These are phyloP conservation scores for Paramuricea clavata DNA, from an alignment of 92 coral and sea anemone genomes.

Conservation along the genomic window DNA sequence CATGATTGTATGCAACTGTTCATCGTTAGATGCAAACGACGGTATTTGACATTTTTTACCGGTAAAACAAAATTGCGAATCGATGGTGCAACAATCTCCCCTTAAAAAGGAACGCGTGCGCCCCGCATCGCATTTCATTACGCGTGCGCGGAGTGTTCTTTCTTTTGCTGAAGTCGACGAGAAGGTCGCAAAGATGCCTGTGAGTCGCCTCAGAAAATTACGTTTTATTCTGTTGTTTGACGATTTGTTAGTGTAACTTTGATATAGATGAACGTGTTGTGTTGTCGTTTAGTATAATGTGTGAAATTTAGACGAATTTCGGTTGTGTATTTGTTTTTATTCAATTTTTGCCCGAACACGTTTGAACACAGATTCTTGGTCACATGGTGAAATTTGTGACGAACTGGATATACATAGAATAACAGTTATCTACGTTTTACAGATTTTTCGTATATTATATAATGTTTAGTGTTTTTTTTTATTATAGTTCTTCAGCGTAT, in stretches of 20 bases:
- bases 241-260: background rate
- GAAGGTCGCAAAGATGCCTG: conserved; percentile 93
- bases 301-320: conserved; percentile 12
- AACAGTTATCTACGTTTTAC: background rate
- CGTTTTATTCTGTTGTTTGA: background rate
- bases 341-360: conserved; percentile 20
- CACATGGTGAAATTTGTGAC: conserved; percentile 1
- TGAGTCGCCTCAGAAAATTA: conserved; percentile 53
- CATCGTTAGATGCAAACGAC: background rate
- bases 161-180: conserved; percentile 88
- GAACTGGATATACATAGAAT: background rate
- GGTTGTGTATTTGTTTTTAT: background rate
- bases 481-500: background rate
- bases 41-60: background rate
- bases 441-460: background rate
- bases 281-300: background rate
- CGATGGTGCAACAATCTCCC: conserved; percentile 57
- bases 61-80: conserved; percentile 1
- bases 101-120: conserved; percentile 67
- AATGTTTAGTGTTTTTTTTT: background rate
- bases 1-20: too few species aligned
- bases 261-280: background rate
- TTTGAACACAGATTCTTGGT: background rate
- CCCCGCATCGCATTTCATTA: conserved; percentile 74
- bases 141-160: conserved; percentile 79